A percentile compares a stretch with the other conserved stretches of the same genome.
phyloP scores from a whole-genome alignment of 2,888 invertebrate genomes.

The Laothoe populi region DNA sequence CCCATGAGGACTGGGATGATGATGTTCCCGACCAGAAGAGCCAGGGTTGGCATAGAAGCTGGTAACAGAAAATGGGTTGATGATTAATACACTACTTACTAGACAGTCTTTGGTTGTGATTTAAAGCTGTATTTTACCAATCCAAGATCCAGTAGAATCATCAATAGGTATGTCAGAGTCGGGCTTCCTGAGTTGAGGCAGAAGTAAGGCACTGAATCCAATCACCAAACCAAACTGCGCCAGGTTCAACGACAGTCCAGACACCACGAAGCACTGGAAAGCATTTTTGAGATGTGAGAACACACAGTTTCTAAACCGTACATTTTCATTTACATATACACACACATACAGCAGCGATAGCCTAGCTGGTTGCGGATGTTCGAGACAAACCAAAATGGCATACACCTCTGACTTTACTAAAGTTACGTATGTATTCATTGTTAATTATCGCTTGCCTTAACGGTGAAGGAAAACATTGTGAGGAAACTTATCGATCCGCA shows the following conservation, averaged over 20 bases:
- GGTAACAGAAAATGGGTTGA: constrained; percentile 43
- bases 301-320: too few relatives aligned
- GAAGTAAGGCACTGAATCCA: constrained; percentile 84
- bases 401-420: too few relatives aligned
- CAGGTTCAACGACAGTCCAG: constrained; percentile 62
- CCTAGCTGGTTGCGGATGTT: too few relatives aligned
- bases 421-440: too few relatives aligned
- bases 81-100: too few relatives aligned
- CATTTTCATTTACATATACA: too few relatives aligned
- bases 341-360: too few relatives aligned
- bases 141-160: constrained; percentile 80
- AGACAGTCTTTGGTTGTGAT: neutral
- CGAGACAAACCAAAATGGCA: too few relatives aligned
- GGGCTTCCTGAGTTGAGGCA: constrained; percentile 78
- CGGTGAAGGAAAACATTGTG: too few relatives aligned
- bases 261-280: constrained; percentile 61
- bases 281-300: too few relatives aligned
- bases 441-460: too few relatives aligned
- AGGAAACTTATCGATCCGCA: too few relatives aligned
- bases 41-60: constrained; percentile 65
- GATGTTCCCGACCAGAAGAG: constrained; percentile 62
- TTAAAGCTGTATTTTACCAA: constrained; percentile 55
- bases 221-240: constrained; percentile 59
- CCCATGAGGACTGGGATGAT: constrained; percentile 75
- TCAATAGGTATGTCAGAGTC: constrained; percentile 66